Evolutionary conservation across 2,797 vertebrate species (phyloP).

Genomic region (Mycteria americana): DNA sequence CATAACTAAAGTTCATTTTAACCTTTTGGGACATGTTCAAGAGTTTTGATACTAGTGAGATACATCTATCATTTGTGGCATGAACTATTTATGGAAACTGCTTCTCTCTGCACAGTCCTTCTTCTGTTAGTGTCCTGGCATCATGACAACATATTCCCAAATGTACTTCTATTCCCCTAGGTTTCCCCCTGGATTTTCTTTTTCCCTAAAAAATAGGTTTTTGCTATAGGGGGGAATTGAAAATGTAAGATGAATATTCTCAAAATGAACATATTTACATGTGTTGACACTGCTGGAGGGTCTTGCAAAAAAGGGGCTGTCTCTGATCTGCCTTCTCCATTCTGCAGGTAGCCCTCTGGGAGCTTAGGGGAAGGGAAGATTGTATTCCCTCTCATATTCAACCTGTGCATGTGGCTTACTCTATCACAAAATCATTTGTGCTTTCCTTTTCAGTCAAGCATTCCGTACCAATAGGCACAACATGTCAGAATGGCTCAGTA

Average conservation of each 20-base stretch:
- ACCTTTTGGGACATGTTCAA: not conserved
- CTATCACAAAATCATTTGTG: not conserved
- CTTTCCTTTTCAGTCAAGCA: not conserved
- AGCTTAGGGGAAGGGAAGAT: not conserved
- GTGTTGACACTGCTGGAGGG: not conserved
- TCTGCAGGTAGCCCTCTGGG: not conserved
- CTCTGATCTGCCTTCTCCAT: not conserved
- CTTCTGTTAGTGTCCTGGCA: not conserved
- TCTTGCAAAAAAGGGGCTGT: not conserved
- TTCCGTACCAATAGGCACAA: not conserved
- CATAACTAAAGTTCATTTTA: not conserved
- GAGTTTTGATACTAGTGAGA: not conserved
- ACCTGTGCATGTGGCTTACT: not conserved
- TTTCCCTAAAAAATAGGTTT: not conserved
- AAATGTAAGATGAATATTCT: not conserved
- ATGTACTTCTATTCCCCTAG: not conserved
- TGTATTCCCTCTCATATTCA: not conserved
- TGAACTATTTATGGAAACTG: not conserved
- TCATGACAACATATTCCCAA: not conserved
- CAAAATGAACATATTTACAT: not conserved
- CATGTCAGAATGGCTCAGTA: not conserved
- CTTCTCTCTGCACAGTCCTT: not conserved
- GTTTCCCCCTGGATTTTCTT: not conserved
- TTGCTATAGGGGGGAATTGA: not conserved
- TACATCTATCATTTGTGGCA: not conserved